A percentile compares a stretch with the other conserved stretches of the same genome.
These are phyloP conservation scores for Grallaria varia DNA, from an alignment of 2,113 vertebrate species.

Conservation along the genomic window DNA sequence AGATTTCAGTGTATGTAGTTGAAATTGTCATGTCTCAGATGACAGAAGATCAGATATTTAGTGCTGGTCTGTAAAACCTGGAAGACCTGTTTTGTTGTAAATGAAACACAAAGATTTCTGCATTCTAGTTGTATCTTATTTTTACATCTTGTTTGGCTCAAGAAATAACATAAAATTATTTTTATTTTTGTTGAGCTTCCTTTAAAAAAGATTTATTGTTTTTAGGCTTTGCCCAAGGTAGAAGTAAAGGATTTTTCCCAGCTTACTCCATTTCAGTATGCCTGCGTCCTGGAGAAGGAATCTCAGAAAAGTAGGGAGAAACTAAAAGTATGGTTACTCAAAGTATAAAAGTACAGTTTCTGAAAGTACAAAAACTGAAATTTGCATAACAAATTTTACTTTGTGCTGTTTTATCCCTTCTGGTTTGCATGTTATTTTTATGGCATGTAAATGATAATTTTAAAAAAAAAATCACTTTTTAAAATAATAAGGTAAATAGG, in stretches of 20 bases:
- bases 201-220: constrained; percentile 39
- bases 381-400: background rate
- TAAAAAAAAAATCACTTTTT: background rate
- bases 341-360: accelerated
- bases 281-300: background rate
- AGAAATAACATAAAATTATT: background rate
- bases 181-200: background rate
- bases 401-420: background rate
- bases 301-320: background rate
- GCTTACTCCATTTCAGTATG: constrained; percentile 15
- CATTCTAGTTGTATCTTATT: background rate
- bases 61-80: background rate
- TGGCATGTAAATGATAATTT: background rate
- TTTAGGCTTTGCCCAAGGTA: constrained; percentile 18
- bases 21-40: background rate
- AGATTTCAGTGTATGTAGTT: background rate
- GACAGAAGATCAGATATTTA: background rate
- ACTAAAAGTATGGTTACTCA: background rate
- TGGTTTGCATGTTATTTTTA: background rate
- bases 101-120: background rate
- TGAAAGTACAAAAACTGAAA: background rate
- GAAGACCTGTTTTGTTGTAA: background rate
- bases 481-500: background rate
- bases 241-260: constrained; percentile 28
- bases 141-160: background rate